Conservation (phyloP, 30 jellyfish, hydroid and myxozoan species). For the Turritopsis dohrnii region DNA sequence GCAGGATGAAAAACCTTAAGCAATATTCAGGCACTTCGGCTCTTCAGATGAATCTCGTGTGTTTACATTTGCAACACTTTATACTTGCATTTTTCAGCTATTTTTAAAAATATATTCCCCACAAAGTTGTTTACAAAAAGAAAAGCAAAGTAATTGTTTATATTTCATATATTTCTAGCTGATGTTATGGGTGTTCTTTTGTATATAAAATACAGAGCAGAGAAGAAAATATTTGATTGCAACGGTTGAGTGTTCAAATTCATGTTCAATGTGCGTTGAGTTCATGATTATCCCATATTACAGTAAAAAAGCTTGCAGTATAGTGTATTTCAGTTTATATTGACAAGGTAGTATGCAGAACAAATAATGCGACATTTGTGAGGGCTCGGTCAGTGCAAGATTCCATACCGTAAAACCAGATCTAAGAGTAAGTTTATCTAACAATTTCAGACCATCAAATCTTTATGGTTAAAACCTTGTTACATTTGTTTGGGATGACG, state of each 20-base stretch:
- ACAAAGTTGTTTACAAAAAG: neutral
- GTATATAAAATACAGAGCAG: neutral
- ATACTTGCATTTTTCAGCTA: too few species aligned
- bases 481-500: too few species aligned
- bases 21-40: neutral
- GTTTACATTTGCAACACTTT: too few species aligned
- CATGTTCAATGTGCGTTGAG: too few species aligned
- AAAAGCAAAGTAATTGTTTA: neutral
- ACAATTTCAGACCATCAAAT: neutral
- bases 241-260: too few species aligned
- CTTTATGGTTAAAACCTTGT: neutral
- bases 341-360: neutral
- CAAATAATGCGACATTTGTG: too few species aligned
- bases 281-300: neutral
- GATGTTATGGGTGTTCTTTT: neutral
- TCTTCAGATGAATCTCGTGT: too few species aligned
- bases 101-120: neutral
- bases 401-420: too few species aligned
- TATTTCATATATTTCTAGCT: neutral
- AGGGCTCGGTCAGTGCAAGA: too few species aligned
- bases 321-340: neutral
- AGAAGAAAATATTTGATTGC: too few species aligned
- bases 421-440: too few species aligned
- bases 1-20: neutral
- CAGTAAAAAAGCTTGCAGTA: neutral